These are phyloP conservation scores for Antidorcas marsupialis DNA, from an alignment of 2,113 vertebrate genomes.

Conservation along the genomic window DNA sequence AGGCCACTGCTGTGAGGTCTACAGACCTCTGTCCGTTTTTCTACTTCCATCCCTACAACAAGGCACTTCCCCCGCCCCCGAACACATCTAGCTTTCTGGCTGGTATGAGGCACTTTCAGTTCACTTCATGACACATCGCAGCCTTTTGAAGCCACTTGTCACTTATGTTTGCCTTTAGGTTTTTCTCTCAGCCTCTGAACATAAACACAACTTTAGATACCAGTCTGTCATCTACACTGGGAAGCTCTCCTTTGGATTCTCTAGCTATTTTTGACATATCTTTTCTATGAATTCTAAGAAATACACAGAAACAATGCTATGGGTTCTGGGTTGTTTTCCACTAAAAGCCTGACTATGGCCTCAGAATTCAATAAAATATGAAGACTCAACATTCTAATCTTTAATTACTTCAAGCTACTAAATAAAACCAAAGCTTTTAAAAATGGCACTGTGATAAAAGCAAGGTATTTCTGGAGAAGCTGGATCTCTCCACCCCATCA, in stretches of 20 bases:
- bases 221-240: not conserved
- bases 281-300: not conserved
- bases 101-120: fast-evolving
- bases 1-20: fast-evolving
- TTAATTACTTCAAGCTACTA: not conserved
- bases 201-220: not conserved
- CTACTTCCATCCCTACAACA: not conserved
- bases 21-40: not conserved
- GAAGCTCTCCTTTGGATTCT: not conserved
- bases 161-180: not conserved
- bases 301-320: not conserved
- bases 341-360: not conserved
- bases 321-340: not conserved
- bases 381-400: not conserved
- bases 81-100: not conserved
- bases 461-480: not conserved
- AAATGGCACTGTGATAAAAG: not conserved
- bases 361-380: not conserved
- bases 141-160: not conserved
- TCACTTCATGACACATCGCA: not conserved
- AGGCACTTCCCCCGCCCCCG: too few relatives aligned
- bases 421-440: not conserved
- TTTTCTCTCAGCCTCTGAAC: not conserved
- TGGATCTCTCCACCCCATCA: not conserved
- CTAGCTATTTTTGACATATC: not conserved